Evolutionary conservation across 1,140 invertebrate genomes (phyloP).

Genomic region (Cotesia glomerata): DNA sequence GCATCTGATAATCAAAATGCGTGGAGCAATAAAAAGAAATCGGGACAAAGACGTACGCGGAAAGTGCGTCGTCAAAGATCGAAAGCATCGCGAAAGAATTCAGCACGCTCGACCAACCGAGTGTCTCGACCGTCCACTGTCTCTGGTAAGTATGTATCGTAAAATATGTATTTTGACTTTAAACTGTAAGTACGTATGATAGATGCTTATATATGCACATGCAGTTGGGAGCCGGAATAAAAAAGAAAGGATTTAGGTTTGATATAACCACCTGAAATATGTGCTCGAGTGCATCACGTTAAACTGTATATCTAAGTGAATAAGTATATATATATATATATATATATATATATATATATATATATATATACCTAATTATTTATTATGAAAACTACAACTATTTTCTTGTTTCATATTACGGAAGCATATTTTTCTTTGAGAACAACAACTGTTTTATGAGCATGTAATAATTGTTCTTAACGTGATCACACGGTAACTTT

Average conservation of each 20-base stretch:
- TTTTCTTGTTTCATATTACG: conserved; percentile 6
- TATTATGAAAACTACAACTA: not conserved
- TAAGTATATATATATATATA: not conserved
- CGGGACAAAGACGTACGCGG: conserved; percentile 22
- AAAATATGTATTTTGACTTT: not conserved
- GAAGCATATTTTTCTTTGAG: conserved; percentile 7
- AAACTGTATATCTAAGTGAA: too few species aligned
- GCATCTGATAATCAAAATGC: not conserved
- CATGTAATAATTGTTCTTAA: conserved; percentile 26
- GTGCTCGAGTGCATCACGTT: too few species aligned
- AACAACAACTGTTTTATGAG: not conserved
- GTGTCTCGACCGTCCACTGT: conserved; percentile 11
- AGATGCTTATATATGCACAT: not conserved
- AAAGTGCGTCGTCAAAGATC: conserved; percentile 30
- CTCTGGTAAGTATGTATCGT: conserved; percentile 14
- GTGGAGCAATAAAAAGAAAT: conserved; percentile 24
- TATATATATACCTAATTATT: not conserved
- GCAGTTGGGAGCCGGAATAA: not conserved
- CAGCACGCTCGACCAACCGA: conserved; percentile 15
- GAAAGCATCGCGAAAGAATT: conserved; percentile 32
- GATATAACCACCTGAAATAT: too few species aligned
- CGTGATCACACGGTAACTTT: conserved; percentile 21
- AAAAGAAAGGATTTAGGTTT: too few species aligned
- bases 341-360: too few species aligned
- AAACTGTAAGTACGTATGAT: not conserved